Evolutionary conservation across 2,888 invertebrate species (phyloP), one percentile per base, ranked within the genome.

Genomic region (Serrognathus titanus): DNA sequence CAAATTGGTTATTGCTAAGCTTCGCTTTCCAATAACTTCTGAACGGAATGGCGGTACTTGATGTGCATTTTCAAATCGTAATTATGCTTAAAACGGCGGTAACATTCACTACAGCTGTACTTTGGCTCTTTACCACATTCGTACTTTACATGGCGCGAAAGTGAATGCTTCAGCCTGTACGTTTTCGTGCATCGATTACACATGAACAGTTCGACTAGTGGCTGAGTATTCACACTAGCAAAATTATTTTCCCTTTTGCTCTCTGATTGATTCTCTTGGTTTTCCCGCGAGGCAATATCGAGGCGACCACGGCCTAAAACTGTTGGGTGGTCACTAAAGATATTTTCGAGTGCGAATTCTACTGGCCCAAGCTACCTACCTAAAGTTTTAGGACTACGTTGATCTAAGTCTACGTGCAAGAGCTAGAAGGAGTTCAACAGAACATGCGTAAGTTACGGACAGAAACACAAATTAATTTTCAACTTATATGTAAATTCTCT

Each of bases 11-110:
- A 16, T 16, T 2, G 9, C 24, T 55, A 48, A 37, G 24, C 35
- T 49, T 55, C 55, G 16, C 37, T 50, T 11, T 55, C 50, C 31
- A 50, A 12, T 20, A 24, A 20, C 8, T 11, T 48, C 31, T 36
- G 36, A 10, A 12, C 47, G 53, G 46, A 43, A 63, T 81, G 81
- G 55, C 74, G 75, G 8, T 69, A 68, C 31, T 70, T 73, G 35
- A 72, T 64, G 60, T 82, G 82, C 35, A 80, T 78, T 5, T 71
- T 79, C 24, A 81, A 66, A 62, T 79, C 79, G 63, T 81, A 81
- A 61, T 80, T 79, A 49, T 80, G 75, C 58, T 79, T 80, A 64
- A 80, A 79, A 43, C 63, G 66, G 58, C 74, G 75, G 12, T 59
- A 24, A 49, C 55, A 61, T 41, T 59, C 50, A 7, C 48, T 24